These are phyloP conservation scores for Pissodes strobi DNA, from an alignment of 1,140 invertebrate genomes.

Conservation along the genomic window DNA sequence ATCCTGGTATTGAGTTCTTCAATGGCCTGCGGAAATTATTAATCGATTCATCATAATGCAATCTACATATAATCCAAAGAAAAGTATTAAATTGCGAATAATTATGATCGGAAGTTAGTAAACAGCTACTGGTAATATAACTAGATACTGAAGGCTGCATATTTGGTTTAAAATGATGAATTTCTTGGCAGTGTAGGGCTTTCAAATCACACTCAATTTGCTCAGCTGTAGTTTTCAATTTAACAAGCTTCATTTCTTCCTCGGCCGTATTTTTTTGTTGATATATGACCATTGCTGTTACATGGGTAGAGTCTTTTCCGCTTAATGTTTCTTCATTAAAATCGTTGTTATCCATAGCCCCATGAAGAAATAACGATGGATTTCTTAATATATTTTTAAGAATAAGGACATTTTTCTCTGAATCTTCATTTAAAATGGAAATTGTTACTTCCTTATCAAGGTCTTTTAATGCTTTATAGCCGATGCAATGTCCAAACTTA, in stretches of 20 bases:
- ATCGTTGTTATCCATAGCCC: constrained; percentile 33
- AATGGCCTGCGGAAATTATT: constrained; percentile 25
- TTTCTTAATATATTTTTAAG: constrained; percentile 15
- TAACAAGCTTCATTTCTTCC: constrained; percentile 20
- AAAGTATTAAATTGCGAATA: constrained; percentile 31
- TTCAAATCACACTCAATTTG: constrained; percentile 24
- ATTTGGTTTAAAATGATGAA: constrained; percentile 10
- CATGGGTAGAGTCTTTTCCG: constrained; percentile 30
- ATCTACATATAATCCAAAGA: constrained; percentile 32
- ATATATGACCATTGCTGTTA: constrained; percentile 30
- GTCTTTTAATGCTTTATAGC: too few species aligned
- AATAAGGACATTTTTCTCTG: not conserved
- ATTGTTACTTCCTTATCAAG: too few species aligned
- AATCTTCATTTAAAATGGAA: too few species aligned
- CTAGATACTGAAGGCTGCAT: constrained; percentile 13
- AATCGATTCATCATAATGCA: constrained; percentile 28
- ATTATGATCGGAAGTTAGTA: constrained; percentile 19
- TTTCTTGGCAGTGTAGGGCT: constrained; percentile 21
- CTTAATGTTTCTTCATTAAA: too few species aligned
- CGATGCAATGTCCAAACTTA: too few species aligned
- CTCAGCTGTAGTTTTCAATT: constrained; percentile 23
- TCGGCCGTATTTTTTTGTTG: constrained; percentile 12
- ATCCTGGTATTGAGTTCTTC: constrained; percentile 32
- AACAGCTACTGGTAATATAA: constrained; percentile 11
- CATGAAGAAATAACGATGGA: constrained; percentile 29